A percentile compares a stretch with the other conserved stretches of the same genome.
These are phyloP conservation scores for Pseudeuparius sepicola DNA, from an alignment of 2,888 invertebrate species.

Conservation along the genomic window DNA sequence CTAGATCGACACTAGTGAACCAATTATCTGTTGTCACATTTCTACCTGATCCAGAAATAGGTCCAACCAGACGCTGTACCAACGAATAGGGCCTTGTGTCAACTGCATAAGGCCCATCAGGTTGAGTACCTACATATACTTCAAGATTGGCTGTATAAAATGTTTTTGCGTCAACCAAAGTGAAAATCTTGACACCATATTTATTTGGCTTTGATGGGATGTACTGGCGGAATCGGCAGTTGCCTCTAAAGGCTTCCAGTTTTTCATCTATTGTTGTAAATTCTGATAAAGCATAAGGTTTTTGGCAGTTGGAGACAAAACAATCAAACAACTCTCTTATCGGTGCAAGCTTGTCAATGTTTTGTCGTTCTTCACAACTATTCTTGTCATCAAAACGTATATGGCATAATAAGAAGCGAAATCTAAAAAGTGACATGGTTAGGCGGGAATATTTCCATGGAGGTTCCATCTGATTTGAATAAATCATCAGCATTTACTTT, in stretches of 20 bases:
- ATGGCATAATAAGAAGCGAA: conserved; percentile 8
- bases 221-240: conserved; percentile 1
- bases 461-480: conserved; percentile 8
- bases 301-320: conserved; percentile 2
- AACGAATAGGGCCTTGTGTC: conserved; percentile 18
- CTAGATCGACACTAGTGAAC: no score
- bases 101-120: conserved; percentile 21
- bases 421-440: conserved; percentile 4
- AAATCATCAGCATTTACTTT: conserved; percentile 3
- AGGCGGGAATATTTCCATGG: conserved; percentile 9
- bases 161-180: conserved; percentile 23
- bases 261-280: conserved; percentile 22
- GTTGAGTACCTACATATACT: conserved; percentile 26
- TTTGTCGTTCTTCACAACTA: conserved; percentile 4
- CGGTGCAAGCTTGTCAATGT: conserved; percentile 4
- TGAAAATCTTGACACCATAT: no score
- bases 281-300: conserved; percentile 6
- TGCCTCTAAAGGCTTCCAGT: not conserved
- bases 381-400: conserved; percentile 10
- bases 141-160: conserved; percentile 26
- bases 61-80: conserved; percentile 17
- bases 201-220: no score
- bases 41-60: conserved; percentile 17
- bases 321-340: conserved; percentile 4
- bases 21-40: conserved; percentile 20